phyloP scores from a whole-genome alignment of 1,140 invertebrate genomes.

The Drosophila nigromelanica region DNA sequence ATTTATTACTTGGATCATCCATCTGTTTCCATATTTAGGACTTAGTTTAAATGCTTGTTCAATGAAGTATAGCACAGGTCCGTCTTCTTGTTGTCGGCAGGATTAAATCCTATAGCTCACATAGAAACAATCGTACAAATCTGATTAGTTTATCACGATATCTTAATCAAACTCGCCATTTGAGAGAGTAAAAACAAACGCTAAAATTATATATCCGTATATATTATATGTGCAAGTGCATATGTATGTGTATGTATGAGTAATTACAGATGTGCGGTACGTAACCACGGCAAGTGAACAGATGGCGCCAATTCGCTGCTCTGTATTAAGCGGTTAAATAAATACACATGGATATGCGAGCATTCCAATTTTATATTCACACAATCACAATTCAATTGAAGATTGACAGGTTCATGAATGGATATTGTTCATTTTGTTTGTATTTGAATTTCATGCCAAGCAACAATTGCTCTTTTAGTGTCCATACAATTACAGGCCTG shows the following conservation, averaged over 20 bases:
- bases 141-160: too few species aligned
- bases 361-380: constrained; percentile 60
- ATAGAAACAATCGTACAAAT: background rate
- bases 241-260: constrained; percentile 13
- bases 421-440: constrained; percentile 75
- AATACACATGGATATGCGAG: constrained; percentile 58
- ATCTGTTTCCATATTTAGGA: too few species aligned
- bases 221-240: constrained; percentile 8
- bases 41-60: too few species aligned
- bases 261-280: constrained; percentile 56
- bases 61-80: too few species aligned
- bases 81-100: too few species aligned
- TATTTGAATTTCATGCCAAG: constrained; percentile 79
- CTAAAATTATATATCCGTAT: background rate
- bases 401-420: constrained; percentile 82
- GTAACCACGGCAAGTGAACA: constrained; percentile 62
- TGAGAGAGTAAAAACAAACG: too few species aligned
- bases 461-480: constrained; percentile 77
- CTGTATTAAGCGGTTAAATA: constrained; percentile 71
- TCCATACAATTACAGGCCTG: constrained; percentile 50
- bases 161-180: too few species aligned
- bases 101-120: background rate
- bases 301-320: constrained; percentile 70
- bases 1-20: background rate
- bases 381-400: constrained; percentile 75